Evolutionary conservation across 2,888 invertebrate genomes (phyloP).

Genomic region (Cheilosia vulpina): DNA sequence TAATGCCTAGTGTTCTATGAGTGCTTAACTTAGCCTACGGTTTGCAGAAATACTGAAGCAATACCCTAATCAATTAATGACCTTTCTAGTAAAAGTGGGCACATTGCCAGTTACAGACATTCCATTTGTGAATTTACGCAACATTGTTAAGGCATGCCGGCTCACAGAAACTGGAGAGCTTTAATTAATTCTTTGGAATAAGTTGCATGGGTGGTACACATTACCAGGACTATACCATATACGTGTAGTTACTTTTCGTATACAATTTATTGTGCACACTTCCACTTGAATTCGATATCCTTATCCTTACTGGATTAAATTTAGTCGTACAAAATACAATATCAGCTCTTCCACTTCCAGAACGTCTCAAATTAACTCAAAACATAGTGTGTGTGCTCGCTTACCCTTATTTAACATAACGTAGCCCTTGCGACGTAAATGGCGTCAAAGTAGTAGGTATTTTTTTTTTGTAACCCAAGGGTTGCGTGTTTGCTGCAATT

Average conservation of each 20-base stretch:
- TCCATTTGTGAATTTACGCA: too few species aligned
- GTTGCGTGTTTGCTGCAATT: constrained; percentile 51
- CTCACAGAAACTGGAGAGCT: too few species aligned
- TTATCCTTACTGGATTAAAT: background rate
- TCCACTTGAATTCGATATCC: constrained; percentile 16
- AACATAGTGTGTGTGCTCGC: background rate
- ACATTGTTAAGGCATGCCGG: too few species aligned
- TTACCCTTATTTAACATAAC: background rate
- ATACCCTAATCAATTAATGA: too few species aligned
- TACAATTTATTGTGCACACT: background rate
- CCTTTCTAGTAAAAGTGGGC: too few species aligned
- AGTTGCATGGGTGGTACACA: background rate
- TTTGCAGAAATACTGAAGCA: too few species aligned
- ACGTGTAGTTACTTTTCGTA: background rate
- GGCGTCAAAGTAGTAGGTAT: constrained; percentile 16
- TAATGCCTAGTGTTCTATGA: too few species aligned
- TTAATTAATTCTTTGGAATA: background rate
- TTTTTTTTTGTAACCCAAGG: constrained; percentile 4
- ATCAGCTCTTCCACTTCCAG: background rate
- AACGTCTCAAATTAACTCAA: background rate
- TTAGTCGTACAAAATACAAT: background rate
- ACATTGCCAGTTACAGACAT: too few species aligned
- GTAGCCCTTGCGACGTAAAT: background rate
- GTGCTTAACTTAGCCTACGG: too few species aligned
- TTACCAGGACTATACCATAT: background rate